Evolutionary conservation across 2,113 vertebrate species (phyloP).

Genomic region (Desmodus rotundus): DNA sequence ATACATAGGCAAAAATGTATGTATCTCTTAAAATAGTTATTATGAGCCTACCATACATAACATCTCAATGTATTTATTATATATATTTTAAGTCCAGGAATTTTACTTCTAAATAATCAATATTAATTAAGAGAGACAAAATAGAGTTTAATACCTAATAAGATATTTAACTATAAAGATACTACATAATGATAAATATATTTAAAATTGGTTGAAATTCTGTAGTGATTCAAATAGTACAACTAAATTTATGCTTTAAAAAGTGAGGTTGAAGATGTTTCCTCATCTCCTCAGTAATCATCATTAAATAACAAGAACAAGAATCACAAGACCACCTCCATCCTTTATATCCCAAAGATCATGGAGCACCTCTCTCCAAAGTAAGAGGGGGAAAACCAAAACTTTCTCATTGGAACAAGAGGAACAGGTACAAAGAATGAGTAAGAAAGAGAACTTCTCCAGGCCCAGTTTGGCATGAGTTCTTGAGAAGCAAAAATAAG

Average conservation of each 20-base stretch:
- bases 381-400: not conserved
- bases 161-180: not conserved
- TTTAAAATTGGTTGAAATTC: not conserved
- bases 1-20: not conserved
- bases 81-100: not conserved
- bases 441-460: not conserved
- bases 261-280: not conserved
- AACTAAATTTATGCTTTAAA: not conserved
- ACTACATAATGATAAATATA: not conserved
- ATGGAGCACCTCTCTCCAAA: not conserved
- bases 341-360: not conserved
- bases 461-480: not conserved
- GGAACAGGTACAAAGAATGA: not conserved
- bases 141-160: not conserved
- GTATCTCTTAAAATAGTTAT: not conserved
- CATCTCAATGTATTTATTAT: not conserved
- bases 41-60: not conserved
- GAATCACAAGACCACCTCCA: not conserved
- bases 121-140: not conserved
- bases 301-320: not conserved
- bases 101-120: not conserved
- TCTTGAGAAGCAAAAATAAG: not conserved
- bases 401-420: not conserved
- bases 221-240: not conserved
- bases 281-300: not conserved